These are phyloP conservation scores for Bimastos eiseni DNA, from an alignment of 2,888 invertebrate genomes.

Conservation along the genomic window DNA sequence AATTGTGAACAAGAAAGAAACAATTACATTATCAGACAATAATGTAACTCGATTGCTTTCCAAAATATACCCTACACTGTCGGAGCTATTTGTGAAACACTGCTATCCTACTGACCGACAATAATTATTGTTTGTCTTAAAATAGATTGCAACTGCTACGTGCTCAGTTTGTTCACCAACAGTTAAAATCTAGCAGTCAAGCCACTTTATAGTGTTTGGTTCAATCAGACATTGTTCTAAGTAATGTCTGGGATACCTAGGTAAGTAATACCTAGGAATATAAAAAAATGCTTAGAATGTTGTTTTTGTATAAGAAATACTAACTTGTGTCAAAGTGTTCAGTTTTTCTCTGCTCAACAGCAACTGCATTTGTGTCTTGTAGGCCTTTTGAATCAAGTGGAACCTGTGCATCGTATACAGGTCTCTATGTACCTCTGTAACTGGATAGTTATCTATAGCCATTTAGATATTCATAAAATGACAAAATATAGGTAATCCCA, in stretches of 20 bases:
- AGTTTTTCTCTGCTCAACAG: not conserved
- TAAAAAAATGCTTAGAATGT: not conserved
- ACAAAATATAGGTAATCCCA: not conserved
- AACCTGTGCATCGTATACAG: not conserved
- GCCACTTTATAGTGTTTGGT: not conserved
- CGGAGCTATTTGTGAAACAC: not conserved
- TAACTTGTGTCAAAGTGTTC: not conserved
- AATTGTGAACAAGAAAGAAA: too few relatives aligned
- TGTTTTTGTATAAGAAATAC: not conserved
- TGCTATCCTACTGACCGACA: not conserved
- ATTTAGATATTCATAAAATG: not conserved
- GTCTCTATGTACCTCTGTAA: conserved; percentile 24
- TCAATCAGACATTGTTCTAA: not conserved
- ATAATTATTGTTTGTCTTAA: too few relatives aligned
- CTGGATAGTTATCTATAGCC: not conserved
- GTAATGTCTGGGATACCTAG: too few relatives aligned
- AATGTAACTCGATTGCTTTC: not conserved
- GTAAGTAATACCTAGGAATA: not conserved
- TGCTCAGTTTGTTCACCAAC: not conserved
- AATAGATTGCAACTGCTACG: not conserved
- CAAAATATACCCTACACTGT: not conserved
- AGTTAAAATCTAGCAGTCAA: not conserved
- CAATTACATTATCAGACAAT: not conserved
- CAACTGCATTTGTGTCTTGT: not conserved
- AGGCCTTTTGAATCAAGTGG: not conserved